These are phyloP conservation scores for Mimumesa dahlbomi DNA, from an alignment of 2,888 invertebrate genomes.

Conservation along the genomic window DNA sequence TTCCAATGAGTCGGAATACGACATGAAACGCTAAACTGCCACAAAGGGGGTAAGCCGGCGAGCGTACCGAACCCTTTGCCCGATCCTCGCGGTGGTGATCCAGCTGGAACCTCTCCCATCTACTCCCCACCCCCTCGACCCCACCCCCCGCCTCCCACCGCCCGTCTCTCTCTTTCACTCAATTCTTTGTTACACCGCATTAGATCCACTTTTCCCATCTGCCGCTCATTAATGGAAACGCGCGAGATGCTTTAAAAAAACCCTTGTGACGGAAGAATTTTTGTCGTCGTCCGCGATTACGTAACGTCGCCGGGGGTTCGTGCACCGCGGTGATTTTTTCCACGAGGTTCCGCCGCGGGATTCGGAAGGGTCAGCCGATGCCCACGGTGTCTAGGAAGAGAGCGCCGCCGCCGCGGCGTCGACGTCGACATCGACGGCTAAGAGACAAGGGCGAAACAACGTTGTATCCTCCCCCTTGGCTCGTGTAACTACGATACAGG, in stretches of 20 bases:
- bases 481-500: constrained; percentile 38
- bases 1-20: constrained; percentile 80
- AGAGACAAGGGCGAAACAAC: constrained; percentile 28
- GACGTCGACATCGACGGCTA: background rate
- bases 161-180: constrained; percentile 37
- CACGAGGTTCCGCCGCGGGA: constrained; percentile 35
- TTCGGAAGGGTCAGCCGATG: constrained; percentile 42
- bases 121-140: constrained; percentile 27
- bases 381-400: background rate
- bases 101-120: constrained; percentile 34
- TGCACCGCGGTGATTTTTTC: constrained; percentile 35
- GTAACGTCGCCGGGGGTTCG: constrained; percentile 55
- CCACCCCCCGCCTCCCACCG: constrained; percentile 27
- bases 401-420: background rate
- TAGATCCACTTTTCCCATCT: constrained; percentile 35
- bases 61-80: constrained; percentile 64
- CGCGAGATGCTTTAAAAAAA: background rate
- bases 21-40: constrained; percentile 79
- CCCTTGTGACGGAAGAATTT: too few species aligned
- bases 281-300: constrained; percentile 10
- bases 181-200: constrained; percentile 48
- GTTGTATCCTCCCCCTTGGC: constrained; percentile 20
- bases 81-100: constrained; percentile 37
- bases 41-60: constrained; percentile 74
- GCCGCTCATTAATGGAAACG: constrained; percentile 9